Evolutionary conservation across 2,888 invertebrate species (phyloP), one percentile per base, ranked within the genome.

Genomic region (Cryptus armator): DNA sequence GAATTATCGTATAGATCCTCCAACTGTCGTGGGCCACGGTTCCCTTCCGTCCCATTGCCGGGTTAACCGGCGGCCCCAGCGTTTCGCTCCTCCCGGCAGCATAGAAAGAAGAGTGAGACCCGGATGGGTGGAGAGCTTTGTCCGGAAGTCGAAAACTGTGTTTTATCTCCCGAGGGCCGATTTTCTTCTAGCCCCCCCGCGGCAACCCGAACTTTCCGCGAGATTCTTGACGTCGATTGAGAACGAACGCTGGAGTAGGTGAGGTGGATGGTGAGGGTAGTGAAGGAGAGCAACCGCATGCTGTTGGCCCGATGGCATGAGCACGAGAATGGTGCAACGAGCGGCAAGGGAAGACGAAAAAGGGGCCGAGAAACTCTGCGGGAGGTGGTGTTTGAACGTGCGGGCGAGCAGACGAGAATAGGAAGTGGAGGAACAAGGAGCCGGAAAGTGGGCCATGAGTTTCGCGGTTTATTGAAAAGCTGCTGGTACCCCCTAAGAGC

Each of bases 401-500:
- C 66, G 79, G 46, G 81, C 53, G 46, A 74, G 71, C 24, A 46
- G 76, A 79, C 67, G 79, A 81, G 81, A 86, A 77, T 77, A 81
- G 81, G 48, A 78, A 83, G 80, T 75, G 86, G 83, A 83, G 75
- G 76, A 83, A 82, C 75, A 85, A 86, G 68, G 76, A 81, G 79
- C 83, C 14, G 81, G 79, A 88, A 89, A 90, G 88, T 89, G 89
- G 89, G 88, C 88, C 89, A 88, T 85, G 89, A 90, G 90, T 90
- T 91, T 88, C 84, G 88, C 87, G 90, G 90, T 92, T 93, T 91
- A 92, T 92, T 91, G 91, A 92, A 92, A 92, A 91, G 88, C 89
- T 87, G 86, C 81, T 78, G 80, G 80, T 84, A 78, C 76, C 82
- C 59, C 85, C 84, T 86, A 83, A 88, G 87, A 88, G 84, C 86